Base-by-base conservation (phyloP, 1,140 invertebrate species). In the Episyrphus balteatus region DNA sequence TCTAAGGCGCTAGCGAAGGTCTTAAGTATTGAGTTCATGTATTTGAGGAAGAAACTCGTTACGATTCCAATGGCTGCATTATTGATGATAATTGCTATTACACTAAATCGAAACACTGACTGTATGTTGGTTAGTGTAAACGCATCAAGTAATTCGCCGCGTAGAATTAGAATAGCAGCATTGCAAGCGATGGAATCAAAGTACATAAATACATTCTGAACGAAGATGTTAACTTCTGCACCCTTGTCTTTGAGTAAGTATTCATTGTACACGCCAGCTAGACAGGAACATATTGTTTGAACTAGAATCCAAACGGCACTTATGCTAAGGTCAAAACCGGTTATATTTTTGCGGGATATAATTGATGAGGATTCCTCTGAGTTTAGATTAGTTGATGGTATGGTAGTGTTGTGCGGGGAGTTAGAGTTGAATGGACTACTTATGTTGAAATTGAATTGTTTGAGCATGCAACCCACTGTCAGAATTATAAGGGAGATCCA, bases 181-280 rank as follows among this genome's bases (percentile, higher is more conserved):
- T 95, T 97, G 62, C 89, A 94, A 13, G 96, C 56, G 54, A 96
- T 92, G 21, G 92, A 96, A 69, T 97, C 88, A 11, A 92, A 57
- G 65, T 97, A 97, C 89, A 97, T 94, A 60, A 92, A 97, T 1
- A 92, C 78, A 73, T 97, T 98, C 72, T 97, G 93, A 49, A 95
- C 69, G 71, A 91, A 92, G 53, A 97, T 87, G 65, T 93, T 84
- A 0, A 93, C 81, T 52, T 84, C 79, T 12, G 79, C 77, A 21
- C 87, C 88, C 52, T 83, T 80, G 26, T 79, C 81, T 75, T 98
- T 98, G 0, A 98, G 70, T 34, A 98, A 71, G 71, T 91, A 94
- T 69, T 98, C 93, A 69, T 96, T 97, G 66, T 96, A 98, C 11
- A 96, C 93, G 14, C 93, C 92, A 13, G 93, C 93, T 54, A 94